Percentiles rank a stretch among this genome's conserved stretches.
These are phyloP conservation scores for Pectinophora gossypiella DNA, from an alignment of 1,140 invertebrate species.

Conservation along the genomic window DNA sequence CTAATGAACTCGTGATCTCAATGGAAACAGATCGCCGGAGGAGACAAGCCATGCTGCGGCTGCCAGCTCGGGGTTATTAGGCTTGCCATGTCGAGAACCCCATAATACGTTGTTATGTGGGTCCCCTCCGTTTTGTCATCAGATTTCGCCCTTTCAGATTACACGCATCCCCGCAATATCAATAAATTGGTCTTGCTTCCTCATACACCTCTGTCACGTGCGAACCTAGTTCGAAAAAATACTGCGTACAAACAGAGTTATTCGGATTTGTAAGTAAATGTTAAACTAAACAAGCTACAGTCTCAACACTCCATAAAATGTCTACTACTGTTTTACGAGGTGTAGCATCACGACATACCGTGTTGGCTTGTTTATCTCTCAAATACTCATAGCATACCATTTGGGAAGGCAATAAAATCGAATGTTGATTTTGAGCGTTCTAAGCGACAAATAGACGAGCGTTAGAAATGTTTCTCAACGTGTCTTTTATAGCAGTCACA, in stretches of 20 bases:
- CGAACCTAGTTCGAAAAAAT: no score
- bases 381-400: neutral
- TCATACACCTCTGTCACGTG: neutral
- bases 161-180: neutral
- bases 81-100: slow-evolving; percentile 15
- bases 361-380: neutral
- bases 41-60: slow-evolving; percentile 25
- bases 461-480: neutral
- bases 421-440: neutral
- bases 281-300: neutral
- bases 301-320: neutral
- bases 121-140: neutral
- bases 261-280: neutral
- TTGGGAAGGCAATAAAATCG: neutral
- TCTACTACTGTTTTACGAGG: neutral
- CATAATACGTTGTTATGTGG: neutral
- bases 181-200: neutral
- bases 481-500: neutral
- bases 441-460: neutral
- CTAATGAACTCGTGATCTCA: slow-evolving; percentile 60
- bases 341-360: neutral
- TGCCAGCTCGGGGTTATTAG: slow-evolving; percentile 11
- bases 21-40: slow-evolving; percentile 38
- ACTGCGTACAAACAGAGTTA: neutral
- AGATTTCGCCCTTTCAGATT: neutral